phyloP scores from a whole-genome alignment of 2,113 vertebrate species.

The Butorides virescens region DNA sequence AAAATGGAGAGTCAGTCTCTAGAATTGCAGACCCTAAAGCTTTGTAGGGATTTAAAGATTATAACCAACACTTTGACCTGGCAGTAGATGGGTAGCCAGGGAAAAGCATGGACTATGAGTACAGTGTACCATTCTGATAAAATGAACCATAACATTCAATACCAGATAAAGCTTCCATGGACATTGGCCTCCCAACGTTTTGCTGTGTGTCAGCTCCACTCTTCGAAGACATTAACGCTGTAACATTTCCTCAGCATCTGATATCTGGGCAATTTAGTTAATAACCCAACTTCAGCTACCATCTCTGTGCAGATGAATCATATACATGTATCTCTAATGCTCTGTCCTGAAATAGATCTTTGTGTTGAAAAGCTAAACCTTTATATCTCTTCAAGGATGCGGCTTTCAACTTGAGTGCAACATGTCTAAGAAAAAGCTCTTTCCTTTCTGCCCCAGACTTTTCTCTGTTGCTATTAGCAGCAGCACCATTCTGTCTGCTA shows the following conservation, averaged over 20 bases:
- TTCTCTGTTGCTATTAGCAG: not conserved
- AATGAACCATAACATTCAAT: conserved; percentile 54
- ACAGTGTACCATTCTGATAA: conserved; percentile 26
- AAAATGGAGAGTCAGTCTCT: not conserved
- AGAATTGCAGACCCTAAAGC: conserved; percentile 20
- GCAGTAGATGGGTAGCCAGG: not conserved
- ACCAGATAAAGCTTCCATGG: conserved; percentile 39
- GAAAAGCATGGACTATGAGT: not conserved
- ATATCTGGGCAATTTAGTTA: not conserved
- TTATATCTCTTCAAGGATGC: not conserved
- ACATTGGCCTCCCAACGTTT: conserved; percentile 25
- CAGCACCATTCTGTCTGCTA: not conserved
- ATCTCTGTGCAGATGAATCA: not conserved
- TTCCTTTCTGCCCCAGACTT: not conserved
- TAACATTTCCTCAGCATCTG: not conserved
- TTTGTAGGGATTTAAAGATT: conserved; percentile 58
- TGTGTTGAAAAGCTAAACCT: not conserved
- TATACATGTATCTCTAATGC: not conserved
- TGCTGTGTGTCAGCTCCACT: not conserved
- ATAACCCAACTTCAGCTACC: not conserved
- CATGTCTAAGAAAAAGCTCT: not conserved
- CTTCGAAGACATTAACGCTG: not conserved
- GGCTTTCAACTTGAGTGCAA: not conserved
- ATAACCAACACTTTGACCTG: conserved; percentile 51
- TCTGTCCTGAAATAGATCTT: not conserved